These are phyloP conservation scores for Sitophilus oryzae DNA, from an alignment of 1,140 invertebrate species.

Conservation along the genomic window DNA sequence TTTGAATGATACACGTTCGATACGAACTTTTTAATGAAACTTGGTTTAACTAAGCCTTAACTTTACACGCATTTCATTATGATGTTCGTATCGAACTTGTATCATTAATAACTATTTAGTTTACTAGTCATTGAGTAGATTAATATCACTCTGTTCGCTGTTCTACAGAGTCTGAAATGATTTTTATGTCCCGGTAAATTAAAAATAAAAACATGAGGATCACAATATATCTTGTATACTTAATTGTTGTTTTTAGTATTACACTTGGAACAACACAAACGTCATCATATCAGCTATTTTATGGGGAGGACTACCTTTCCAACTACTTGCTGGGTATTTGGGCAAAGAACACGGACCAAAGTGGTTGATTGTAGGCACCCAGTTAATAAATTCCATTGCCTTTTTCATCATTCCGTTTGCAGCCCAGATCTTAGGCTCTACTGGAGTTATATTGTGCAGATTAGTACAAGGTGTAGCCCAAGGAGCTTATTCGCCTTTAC, in stretches of 20 bases:
- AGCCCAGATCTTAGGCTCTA: background rate
- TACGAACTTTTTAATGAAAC: too few species aligned
- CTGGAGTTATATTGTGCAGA: constrained; percentile 10
- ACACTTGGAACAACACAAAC: constrained; percentile 42
- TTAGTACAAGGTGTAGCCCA: background rate
- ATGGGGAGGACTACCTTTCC: constrained; percentile 51
- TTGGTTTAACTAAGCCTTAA: too few species aligned
- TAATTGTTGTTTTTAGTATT: constrained; percentile 29
- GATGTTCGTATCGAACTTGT: too few species aligned
- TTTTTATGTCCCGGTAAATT: too few species aligned
- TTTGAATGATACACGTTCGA: too few species aligned
- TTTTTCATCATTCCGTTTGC: constrained; percentile 1
- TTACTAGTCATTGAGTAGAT: too few species aligned
- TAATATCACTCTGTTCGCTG: too few species aligned
- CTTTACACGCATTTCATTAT: too few species aligned
- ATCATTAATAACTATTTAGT: too few species aligned
- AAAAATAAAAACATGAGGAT: too few species aligned
- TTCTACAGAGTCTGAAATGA: too few species aligned
- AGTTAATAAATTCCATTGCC: background rate
- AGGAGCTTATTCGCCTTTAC: background rate
- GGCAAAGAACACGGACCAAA: constrained; percentile 58
- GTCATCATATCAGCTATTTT: constrained; percentile 59
- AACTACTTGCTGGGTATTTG: constrained; percentile 61
- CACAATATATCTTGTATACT: too few species aligned
- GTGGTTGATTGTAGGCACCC: constrained; percentile 53